phyloP scores from a whole-genome alignment of 2,888 invertebrate species.

The Clistopyga incitator region DNA sequence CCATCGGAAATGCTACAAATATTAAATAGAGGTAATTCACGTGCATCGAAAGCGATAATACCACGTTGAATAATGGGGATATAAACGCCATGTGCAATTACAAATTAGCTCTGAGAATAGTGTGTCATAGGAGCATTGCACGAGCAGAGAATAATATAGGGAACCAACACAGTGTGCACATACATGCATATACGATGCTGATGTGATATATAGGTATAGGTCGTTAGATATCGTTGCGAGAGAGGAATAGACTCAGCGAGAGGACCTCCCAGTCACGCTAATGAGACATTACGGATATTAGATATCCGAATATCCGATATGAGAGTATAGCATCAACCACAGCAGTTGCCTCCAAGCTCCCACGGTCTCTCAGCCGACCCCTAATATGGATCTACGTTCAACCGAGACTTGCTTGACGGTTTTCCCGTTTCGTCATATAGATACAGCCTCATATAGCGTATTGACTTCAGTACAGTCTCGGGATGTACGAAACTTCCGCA shows the following conservation, averaged over 20 bases:
- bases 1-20: not conserved
- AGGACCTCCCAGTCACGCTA: constrained; percentile 56
- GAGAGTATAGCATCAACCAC: constrained; percentile 53
- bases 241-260: not conserved
- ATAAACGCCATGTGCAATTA: constrained; percentile 39
- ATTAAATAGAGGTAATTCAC: not conserved
- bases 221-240: constrained; percentile 39
- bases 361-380: constrained; percentile 42
- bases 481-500: not conserved
- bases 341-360: constrained; percentile 43
- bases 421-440: not conserved
- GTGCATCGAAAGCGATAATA: constrained; percentile 36
- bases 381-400: constrained; percentile 43
- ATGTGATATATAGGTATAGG: constrained; percentile 26
- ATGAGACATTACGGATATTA: constrained; percentile 67
- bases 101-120: constrained; percentile 27
- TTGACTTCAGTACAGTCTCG: not conserved
- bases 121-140: constrained; percentile 19
- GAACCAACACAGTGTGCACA: constrained; percentile 9
- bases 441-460: not conserved
- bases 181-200: constrained; percentile 5
- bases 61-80: constrained; percentile 42
- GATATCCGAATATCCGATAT: constrained; percentile 65
- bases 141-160: constrained; percentile 3
- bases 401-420: not conserved